Base-by-base conservation (phyloP, 2,888 invertebrate species). In the Agapostemon virescens region DNA sequence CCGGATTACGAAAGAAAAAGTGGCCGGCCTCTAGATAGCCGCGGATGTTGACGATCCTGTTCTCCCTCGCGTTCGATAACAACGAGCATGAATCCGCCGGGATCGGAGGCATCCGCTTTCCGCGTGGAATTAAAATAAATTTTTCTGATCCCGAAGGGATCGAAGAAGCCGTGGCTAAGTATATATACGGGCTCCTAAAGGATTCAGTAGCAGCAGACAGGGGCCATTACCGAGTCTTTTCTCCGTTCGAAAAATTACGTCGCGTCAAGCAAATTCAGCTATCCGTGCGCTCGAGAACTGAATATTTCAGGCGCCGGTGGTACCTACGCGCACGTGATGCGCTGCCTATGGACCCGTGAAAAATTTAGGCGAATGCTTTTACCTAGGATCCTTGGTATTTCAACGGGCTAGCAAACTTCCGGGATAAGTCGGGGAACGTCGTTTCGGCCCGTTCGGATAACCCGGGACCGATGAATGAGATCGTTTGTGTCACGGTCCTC, bases 281-380 rank as follows among this genome's bases (percentile, higher is more conserved):
- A 23, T 42, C 26, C 26, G 0, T n/a, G 55, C 26, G 17, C 40
- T 36, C 20, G 0, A 0, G 45, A 49, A 30, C 58, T 75, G 69
- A 68, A 69, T 76, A 76, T 75, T 75, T 77, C 42, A 75, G 11
- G n/a, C 33, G 26, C 52, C 52, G 20, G 52, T 3, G 20, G 58
- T 33, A 26, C 30, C 30, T n/a, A n/a, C n/a, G 64, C 36, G 52
- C 23, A 68, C 68, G 45, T 33, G 20, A n/a, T 30, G 58, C 20
- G 5, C 45, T 45, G 15, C 33, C 1, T 1, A 45, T 33, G 9
- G 26, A 30, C 0, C 26, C 45, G 20, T 70, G 45, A 20, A 76
- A 70, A 77, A 78, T 78, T 78, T 20, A 76, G 64, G 30, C 45
- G 64, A 30, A 76, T 42, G 76, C 77, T 76, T 58, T 77, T 78